Percentiles rank a stretch among this genome's conserved stretches.
phyloP scores from a whole-genome alignment of 2,888 invertebrate species.

The Anthophora plumipes region DNA sequence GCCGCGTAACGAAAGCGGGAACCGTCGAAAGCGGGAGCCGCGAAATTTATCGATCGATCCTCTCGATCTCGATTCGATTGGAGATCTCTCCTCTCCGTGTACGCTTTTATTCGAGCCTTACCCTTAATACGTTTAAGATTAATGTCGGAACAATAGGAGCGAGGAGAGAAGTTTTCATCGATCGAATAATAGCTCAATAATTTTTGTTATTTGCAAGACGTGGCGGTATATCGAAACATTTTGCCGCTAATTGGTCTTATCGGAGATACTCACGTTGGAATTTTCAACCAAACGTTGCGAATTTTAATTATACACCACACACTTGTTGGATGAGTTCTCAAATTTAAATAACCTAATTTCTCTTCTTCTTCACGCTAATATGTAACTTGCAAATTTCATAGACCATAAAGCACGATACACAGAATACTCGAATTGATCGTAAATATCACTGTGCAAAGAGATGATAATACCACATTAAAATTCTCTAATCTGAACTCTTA shows the following conservation, averaged over 20 bases:
- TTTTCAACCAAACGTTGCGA: no score
- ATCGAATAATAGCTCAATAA: constrained; percentile 4
- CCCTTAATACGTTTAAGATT: constrained; percentile 15
- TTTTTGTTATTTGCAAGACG: not conserved
- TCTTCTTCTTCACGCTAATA: no score
- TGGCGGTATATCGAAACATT: not conserved
- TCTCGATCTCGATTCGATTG: constrained; percentile 40
- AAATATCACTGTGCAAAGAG: no score
- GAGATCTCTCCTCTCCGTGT: constrained; percentile 29
- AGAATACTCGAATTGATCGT: no score
- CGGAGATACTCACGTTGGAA: no score
- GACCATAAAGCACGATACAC: no score
- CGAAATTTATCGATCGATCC: constrained; percentile 52
- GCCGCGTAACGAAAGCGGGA: constrained; percentile 47
- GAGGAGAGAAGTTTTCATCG: constrained; percentile 13
- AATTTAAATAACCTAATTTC: no score
- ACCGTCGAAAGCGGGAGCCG: constrained; percentile 52
- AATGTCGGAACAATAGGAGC: constrained; percentile 22
- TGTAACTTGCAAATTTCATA: no score
- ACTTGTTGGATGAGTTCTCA: no score
- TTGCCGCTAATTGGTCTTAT: not conserved
- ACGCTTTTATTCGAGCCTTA: constrained; percentile 23
- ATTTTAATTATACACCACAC: no score
- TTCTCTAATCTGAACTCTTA: no score
- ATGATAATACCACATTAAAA: no score